Conservation (phyloP, 2,797 vertebrate genomes). For the Phalloptychus januarius region DNA sequence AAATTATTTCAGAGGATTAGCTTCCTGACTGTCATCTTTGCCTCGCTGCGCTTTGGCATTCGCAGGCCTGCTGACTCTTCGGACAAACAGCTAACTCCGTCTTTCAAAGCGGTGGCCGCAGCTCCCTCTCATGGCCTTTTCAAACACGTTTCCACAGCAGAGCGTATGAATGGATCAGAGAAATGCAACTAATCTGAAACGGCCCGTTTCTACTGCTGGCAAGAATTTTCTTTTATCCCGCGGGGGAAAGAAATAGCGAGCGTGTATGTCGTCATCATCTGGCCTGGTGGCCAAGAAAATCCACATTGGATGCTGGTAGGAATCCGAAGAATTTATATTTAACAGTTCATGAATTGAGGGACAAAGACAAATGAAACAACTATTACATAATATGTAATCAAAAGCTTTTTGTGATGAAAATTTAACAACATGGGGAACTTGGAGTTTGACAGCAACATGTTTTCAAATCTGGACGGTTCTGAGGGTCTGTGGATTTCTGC, state of each 20-base stretch:
- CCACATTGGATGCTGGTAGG: background rate
- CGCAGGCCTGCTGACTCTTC: conserved; percentile 62
- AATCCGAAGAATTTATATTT: background rate
- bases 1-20: conserved; percentile 78
- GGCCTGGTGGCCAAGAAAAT: background rate
- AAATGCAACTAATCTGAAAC: background rate
- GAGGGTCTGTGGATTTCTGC: background rate
- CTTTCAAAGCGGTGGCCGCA: conserved; percentile 42
- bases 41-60: conserved; percentile 59
- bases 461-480: background rate
- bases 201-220: background rate
- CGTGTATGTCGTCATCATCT: background rate
- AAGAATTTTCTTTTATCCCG: background rate
- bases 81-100: conserved; percentile 65
- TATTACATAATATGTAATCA: background rate
- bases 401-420: background rate
- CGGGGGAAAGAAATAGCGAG: background rate
- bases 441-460: background rate
- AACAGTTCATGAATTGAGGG: background rate
- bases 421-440: background rate
- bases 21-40: conserved; percentile 70
- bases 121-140: conserved; percentile 3
- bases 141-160: background rate
- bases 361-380: background rate
- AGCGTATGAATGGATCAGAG: background rate